Conservation (phyloP, 2,888 invertebrate genomes). For the Apamea epomidion region DNA sequence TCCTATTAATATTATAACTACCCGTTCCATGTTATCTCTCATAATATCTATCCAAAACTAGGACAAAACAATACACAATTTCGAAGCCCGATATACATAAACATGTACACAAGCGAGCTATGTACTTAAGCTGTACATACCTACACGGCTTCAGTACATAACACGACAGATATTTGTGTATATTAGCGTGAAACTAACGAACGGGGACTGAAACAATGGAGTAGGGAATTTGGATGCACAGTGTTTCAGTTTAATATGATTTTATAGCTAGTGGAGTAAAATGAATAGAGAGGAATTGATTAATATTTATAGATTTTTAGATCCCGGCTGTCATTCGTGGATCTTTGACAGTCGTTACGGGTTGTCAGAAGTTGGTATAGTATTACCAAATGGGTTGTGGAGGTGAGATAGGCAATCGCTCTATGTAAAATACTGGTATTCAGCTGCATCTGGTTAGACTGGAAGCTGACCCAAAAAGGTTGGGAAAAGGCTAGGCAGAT, state of each 20-base stretch:
- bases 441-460: too few species aligned
- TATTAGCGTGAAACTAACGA: conserved; percentile 19
- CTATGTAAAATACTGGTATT: too few species aligned
- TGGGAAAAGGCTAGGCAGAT: too few species aligned
- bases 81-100: not conserved
- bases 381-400: too few species aligned
- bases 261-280: not conserved
- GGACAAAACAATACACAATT: conserved; percentile 16
- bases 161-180: conserved; percentile 2
- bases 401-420: too few species aligned
- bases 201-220: conserved; percentile 24
- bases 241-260: not conserved
- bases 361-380: too few species aligned
- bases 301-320: too few species aligned
- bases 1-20: not conserved
- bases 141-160: conserved; percentile 13
- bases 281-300: not conserved
- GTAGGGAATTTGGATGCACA: not conserved
- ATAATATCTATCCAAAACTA: not conserved
- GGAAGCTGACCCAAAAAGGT: too few species aligned
- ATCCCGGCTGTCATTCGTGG: not conserved
- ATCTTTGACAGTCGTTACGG: too few species aligned
- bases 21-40: not conserved
- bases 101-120: not conserved
- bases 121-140: conserved; percentile 2